Conservation (phyloP, 2,113 vertebrate species). For the Sander vitreus region DNA sequence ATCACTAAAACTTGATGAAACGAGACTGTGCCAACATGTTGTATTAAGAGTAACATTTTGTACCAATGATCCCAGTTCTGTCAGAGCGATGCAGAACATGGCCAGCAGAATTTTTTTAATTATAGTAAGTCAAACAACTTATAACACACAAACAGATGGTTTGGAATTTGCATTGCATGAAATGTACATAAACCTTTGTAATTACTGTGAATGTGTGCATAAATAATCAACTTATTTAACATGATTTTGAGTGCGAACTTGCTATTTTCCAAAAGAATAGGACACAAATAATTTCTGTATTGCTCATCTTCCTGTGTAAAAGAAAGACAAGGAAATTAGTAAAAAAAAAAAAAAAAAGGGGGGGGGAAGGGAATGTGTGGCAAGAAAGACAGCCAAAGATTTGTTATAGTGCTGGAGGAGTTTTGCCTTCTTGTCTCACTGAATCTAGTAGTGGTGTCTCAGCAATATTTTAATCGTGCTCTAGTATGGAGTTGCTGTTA, state of each 20-base stretch:
- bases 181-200: conserved; percentile 58
- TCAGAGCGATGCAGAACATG: conserved; percentile 23
- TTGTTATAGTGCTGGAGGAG: conserved; percentile 74
- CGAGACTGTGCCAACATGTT: conserved; percentile 7
- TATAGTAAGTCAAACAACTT: conserved; percentile 60
- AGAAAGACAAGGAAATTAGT: conserved; percentile 36
- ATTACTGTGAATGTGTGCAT: conserved; percentile 37
- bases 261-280: neutral
- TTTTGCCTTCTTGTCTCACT: conserved; percentile 80
- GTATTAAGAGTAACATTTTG: conserved; percentile 25
- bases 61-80: conserved; percentile 36
- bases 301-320: conserved; percentile 36
- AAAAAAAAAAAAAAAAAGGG: neutral
- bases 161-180: conserved; percentile 54
- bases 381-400: conserved; percentile 65
- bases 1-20: conserved; percentile 5
- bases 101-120: conserved; percentile 31
- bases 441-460: conserved; percentile 79
- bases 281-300: conserved; percentile 18
- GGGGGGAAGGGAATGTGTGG: conserved; percentile 13
- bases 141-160: conserved; percentile 45
- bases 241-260: conserved; percentile 11
- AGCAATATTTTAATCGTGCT: conserved; percentile 77
- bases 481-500: conserved; percentile 64
- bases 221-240: conserved; percentile 48